Conservation (phyloP, 2,113 vertebrate species). For the Tyto alba region DNA sequence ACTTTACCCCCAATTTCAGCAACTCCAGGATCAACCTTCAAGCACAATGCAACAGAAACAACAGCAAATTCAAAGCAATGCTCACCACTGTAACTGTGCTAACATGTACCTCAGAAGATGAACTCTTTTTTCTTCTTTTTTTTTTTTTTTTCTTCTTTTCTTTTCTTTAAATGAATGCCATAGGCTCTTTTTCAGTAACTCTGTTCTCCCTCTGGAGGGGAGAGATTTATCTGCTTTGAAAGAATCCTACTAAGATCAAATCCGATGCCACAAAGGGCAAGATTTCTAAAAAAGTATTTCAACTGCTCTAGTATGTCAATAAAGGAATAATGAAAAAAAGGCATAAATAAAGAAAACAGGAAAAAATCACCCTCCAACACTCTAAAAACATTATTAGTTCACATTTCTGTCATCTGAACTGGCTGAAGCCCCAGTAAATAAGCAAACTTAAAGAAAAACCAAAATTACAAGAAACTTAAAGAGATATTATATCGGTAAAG, state of each 20-base stretch:
- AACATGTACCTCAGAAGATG: background rate
- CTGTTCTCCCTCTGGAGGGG: background rate
- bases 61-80: background rate
- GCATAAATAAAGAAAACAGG: background rate
- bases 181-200: background rate
- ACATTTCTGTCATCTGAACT: background rate
- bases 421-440: background rate
- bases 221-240: conserved; percentile 32
- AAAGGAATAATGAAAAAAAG: background rate
- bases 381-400: background rate
- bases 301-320: background rate
- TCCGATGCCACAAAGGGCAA: background rate
- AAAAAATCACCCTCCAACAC: background rate
- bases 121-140: background rate
- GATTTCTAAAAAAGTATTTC: background rate
- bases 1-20: conserved; percentile 22
- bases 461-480: background rate
- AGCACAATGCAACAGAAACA: background rate
- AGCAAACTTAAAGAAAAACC: background rate
- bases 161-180: conserved; percentile 18
- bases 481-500: background rate
- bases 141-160: background rate
- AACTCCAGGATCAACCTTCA: background rate
- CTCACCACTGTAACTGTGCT: background rate
- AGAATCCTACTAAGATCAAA: conserved; percentile 45